Conservation (phyloP, 2,113 vertebrate genomes). For the Etheostoma cragini region DNA sequence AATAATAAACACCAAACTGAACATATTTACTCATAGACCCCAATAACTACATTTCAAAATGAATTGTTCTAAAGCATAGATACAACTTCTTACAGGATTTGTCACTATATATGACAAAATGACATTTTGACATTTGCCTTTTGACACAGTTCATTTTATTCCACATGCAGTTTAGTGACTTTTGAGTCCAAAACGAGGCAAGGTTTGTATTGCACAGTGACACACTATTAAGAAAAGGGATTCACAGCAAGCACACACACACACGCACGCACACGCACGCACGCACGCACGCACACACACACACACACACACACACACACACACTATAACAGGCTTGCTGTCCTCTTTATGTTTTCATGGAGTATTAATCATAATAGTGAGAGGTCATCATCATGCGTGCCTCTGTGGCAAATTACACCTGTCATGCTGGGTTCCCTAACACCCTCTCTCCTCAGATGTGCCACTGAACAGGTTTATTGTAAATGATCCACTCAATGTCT, state of each 20-base stretch:
- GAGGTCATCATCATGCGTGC: constrained; percentile 21
- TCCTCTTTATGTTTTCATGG: constrained; percentile 29
- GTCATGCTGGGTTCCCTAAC: background rate
- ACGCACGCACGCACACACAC: no score
- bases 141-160: background rate
- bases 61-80: background rate
- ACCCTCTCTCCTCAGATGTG: background rate
- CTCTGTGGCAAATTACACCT: constrained; percentile 43
- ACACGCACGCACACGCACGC: no score
- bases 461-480: constrained; percentile 18
- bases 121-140: no score
- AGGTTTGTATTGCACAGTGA: background rate
- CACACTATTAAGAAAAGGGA: background rate
- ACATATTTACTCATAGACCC: no score
- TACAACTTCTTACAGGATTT: background rate
- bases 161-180: background rate
- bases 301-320: background rate
- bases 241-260: background rate
- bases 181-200: background rate
- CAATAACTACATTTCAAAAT: background rate
- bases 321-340: background rate
- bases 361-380: constrained; percentile 21
- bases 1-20: no score
- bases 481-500: constrained; percentile 21
- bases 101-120: background rate